Evolutionary conservation across 35 echinoderm and acorn worm species (phyloP).

Genomic region (Stichopus chloronotus): DNA sequence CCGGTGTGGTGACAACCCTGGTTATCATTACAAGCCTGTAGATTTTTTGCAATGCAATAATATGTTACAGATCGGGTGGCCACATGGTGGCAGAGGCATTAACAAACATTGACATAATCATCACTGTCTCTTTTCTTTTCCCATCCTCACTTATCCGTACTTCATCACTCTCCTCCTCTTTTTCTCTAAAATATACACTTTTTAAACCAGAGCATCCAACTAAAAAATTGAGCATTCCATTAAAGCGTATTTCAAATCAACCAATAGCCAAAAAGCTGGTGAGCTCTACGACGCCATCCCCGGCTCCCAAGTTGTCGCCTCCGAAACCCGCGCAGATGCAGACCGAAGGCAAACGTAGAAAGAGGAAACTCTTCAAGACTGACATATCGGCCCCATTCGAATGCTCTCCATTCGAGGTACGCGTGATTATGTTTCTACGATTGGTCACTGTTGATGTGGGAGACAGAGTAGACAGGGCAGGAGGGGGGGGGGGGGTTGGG

Average conservation of each 20-base stretch:
- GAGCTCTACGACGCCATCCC: conserved; percentile 29
- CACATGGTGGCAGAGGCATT: too few relatives aligned
- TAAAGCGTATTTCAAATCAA: conserved; percentile 31
- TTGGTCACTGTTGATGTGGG: not conserved
- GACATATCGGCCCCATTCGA: conserved; percentile 93
- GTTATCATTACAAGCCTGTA: too few relatives aligned
- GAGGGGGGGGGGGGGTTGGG: not conserved
- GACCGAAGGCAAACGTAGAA: conserved; percentile 60
- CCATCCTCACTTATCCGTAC: not conserved
- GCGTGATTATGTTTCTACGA: not conserved
- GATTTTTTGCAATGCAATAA: too few relatives aligned
- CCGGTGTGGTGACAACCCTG: too few relatives aligned
- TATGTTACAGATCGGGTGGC: too few relatives aligned
- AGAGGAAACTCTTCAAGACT: conserved; percentile 86
- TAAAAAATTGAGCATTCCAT: not conserved
- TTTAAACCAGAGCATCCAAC: not conserved
- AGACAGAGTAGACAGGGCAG: not conserved
- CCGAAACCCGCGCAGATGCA: conserved; percentile 54
- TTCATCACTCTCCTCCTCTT: not conserved
- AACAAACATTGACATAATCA: too few relatives aligned
- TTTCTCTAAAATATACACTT: not conserved
- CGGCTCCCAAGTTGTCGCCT: conserved; percentile 52
- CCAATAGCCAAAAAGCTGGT: conserved; percentile 82
- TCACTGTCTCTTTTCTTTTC: too few relatives aligned
- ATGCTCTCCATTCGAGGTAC: conserved; percentile 84